Evolutionary conservation across 30 jellyfish, hydroid and myxozoan species (phyloP).

Genomic region (Rhopilema esculentum): DNA sequence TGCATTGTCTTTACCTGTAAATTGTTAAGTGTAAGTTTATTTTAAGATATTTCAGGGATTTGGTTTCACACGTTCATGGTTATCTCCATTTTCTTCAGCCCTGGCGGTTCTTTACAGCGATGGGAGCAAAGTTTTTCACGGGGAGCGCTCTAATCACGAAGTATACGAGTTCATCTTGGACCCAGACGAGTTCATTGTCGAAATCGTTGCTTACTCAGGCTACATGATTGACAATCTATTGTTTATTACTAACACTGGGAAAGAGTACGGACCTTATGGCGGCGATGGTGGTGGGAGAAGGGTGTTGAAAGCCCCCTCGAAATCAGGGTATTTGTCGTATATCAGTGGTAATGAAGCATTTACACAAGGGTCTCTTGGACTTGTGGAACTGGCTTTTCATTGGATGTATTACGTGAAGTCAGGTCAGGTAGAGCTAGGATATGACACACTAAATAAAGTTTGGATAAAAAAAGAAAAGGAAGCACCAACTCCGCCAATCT

Average conservation of each 20-base stretch:
- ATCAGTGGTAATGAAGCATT: conserved; percentile 52
- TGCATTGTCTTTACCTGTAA: not conserved
- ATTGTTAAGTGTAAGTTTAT: too few species aligned
- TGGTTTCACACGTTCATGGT: not conserved
- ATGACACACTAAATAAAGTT: not conserved
- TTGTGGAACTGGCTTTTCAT: conserved; percentile 53
- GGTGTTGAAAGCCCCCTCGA: conserved; percentile 18
- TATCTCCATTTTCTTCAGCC: conserved; percentile 18
- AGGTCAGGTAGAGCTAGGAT: not conserved
- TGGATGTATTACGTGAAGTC: conserved; percentile 8
- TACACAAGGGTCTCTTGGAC: conserved; percentile 66
- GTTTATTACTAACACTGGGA: conserved; percentile 68
- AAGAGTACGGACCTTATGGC: conserved; percentile 77
- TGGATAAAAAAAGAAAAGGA: too few species aligned
- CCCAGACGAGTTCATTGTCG: conserved; percentile 54
- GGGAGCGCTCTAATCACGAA: conserved; percentile 49
- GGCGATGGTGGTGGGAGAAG: conserved; percentile 85
- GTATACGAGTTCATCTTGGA: conserved; percentile 51
- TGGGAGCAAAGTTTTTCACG: conserved; percentile 45
- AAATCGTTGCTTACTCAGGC: conserved; percentile 61
- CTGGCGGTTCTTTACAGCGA: conserved; percentile 42
- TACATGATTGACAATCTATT: conserved; percentile 67
- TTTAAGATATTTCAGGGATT: not conserved
- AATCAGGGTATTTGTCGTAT: conserved; percentile 33
- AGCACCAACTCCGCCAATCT: too few species aligned